Evolutionary conservation across 2,113 vertebrate species (phyloP), one percentile per base, ranked within the genome.

Genomic region (Salvelinus sp.): DNA sequence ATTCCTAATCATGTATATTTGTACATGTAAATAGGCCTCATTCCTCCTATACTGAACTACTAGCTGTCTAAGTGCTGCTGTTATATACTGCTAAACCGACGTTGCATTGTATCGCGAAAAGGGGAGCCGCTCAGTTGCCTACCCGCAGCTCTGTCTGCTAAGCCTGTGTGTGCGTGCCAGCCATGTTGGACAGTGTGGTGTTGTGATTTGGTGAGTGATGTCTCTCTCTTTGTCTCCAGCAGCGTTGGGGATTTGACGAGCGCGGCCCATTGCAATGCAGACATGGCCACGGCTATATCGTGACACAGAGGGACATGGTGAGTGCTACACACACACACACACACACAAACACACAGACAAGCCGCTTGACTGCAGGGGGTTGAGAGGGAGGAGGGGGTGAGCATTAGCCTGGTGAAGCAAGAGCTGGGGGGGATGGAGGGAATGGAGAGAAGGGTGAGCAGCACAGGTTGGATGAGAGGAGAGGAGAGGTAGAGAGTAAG

Each of bases 201-300:
- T 16, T 62, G 62, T 54, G 25, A 33, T 60, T 57, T 76, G 18
- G 16, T 50, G 48, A 60, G 77, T 82, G 74, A 73, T 28, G 73
- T 73, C 10, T 65, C 5, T 81, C 9, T 78, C n/a, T 74, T 25
- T 73, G 7, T 76, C 20, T 47, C 33, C 67, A 14, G 70, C 60
- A 87, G 85, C 78, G 85, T 44, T 57, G 23, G 60, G 73, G 64
- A 75, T 69, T 78, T 76, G 77, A 74, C 77, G 78, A 62, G 76
- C 10, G 58, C 58, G 79, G 66, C 81, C 80, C 44, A 82, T 88
- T 88, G 80, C 82, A 85, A 82, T 83, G 73, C 70, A 62, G 76
- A 82, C 83, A 88, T 88, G 87, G 83, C 85, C 76, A 88, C 82
- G 68, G 82, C 85, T 82, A 88, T 87, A 88, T 88, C 83, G 82